Evolutionary conservation across 2,797 vertebrate genomes (phyloP).

Genomic region (Centropyge bicolor): DNA sequence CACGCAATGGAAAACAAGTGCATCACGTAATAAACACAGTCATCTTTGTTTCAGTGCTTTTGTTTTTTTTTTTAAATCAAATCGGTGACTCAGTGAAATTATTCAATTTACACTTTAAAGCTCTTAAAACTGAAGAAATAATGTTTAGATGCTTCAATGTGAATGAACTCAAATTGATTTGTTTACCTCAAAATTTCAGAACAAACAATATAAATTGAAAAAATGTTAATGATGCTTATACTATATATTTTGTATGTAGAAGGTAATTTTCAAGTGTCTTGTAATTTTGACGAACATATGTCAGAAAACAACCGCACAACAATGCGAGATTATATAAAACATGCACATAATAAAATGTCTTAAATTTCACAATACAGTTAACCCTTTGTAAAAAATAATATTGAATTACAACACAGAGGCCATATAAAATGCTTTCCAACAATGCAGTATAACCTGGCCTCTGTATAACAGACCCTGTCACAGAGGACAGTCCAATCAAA

Average conservation of each 20-base stretch:
- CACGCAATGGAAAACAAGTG: slow-evolving; percentile 16
- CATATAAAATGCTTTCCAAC: neutral
- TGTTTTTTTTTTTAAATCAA: too few species aligned
- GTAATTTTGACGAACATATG: neutral
- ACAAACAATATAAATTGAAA: neutral
- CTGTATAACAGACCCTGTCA: slow-evolving; percentile 35
- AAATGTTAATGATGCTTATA: too few species aligned
- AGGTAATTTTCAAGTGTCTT: neutral
- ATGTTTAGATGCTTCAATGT: neutral
- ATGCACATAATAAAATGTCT: neutral
- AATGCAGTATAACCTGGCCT: neutral
- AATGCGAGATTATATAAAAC: neutral
- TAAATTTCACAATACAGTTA: neutral
- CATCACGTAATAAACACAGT: neutral
- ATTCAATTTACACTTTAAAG: neutral
- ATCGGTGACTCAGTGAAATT: too few species aligned
- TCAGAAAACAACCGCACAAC: neutral
- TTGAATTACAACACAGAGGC: neutral
- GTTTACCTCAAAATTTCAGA: neutral
- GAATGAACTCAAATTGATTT: neutral
- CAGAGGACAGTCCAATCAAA: slow-evolving; percentile 61
- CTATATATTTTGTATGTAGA: too few species aligned
- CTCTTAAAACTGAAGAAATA: neutral
- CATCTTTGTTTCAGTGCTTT: neutral
- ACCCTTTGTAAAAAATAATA: neutral